Evolutionary conservation across 2,797 vertebrate genomes (phyloP).

Genomic region (Agapornis canus): DNA sequence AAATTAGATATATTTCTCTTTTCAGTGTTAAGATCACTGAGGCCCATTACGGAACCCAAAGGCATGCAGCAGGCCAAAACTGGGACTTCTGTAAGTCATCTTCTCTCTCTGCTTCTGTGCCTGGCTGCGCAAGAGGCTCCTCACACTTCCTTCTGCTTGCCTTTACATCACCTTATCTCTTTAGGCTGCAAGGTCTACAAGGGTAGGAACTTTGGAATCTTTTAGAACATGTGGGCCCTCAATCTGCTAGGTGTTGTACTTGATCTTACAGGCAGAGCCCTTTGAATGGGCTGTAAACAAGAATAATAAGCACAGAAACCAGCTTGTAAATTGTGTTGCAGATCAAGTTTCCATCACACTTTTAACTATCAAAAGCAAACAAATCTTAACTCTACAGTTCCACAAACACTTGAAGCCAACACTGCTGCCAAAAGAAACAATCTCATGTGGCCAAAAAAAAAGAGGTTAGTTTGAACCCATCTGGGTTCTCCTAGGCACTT

Average conservation of each 20-base stretch:
- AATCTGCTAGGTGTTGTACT: background rate
- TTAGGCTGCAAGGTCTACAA: background rate
- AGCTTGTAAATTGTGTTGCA: background rate
- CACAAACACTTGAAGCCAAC: slow-evolving; percentile 42
- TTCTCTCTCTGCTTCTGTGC: background rate
- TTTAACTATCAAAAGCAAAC: slow-evolving; percentile 47
- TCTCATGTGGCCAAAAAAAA: slow-evolving; percentile 46
- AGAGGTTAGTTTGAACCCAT: slow-evolving; percentile 31
- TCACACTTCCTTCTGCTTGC: background rate
- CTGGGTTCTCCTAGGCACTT: background rate
- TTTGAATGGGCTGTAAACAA: background rate
- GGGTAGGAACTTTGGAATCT: background rate
- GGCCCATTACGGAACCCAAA: background rate
- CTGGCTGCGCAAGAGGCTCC: background rate
- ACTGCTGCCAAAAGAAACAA: slow-evolving; percentile 56
- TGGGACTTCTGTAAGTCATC: background rate
- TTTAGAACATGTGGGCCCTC: accelerated
- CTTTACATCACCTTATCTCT: background rate
- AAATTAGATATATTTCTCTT: background rate
- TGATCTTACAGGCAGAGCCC: background rate
- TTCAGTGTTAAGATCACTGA: background rate
- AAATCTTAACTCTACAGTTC: slow-evolving; percentile 36
- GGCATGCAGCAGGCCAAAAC: background rate
- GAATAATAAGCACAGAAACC: background rate
- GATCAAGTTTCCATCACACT: slow-evolving; percentile 42